These are phyloP conservation scores for Tachina lurida DNA, from an alignment of 2,888 invertebrate species.

Conservation along the genomic window DNA sequence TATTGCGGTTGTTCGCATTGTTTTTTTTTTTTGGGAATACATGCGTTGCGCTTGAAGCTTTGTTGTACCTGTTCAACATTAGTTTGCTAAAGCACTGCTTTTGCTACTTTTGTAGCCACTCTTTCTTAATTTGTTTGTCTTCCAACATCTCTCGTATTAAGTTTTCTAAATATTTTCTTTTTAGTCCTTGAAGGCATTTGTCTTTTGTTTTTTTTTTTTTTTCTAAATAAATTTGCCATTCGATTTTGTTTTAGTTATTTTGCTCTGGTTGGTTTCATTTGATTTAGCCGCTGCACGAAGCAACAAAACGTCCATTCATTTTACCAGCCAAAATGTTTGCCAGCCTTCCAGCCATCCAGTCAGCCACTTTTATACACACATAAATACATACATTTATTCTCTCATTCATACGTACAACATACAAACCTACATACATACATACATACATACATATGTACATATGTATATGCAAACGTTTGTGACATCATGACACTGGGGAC, in stretches of 20 bases:
- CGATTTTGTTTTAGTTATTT: conserved; percentile 3
- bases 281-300: conserved; percentile 32
- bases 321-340: conserved; percentile 57
- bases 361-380: conserved; percentile 59
- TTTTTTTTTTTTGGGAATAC: neutral
- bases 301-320: conserved; percentile 53
- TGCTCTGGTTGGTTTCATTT: conserved; percentile 28
- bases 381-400: conserved; percentile 63
- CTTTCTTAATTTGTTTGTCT: conserved; percentile 81
- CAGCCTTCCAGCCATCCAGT: conserved; percentile 56
- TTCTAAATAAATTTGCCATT: conserved; percentile 42
- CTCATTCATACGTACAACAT: conserved; percentile 65
- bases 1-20: neutral
- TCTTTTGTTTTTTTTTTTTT: conserved; percentile 42
- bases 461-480: conserved; percentile 60
- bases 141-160: conserved; percentile 69
- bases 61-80: conserved; percentile 28
- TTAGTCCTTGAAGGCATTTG: conserved; percentile 1
- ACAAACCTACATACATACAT: conserved; percentile 3
- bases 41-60: neutral
- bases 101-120: conserved; percentile 58
- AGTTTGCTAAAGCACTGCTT: conserved; percentile 51
- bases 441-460: neutral
- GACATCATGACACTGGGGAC: conserved; percentile 78
- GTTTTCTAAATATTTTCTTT: conserved; percentile 56